Evolutionary conservation across 2,888 invertebrate genomes (phyloP).

Genomic region (Myopa tessellatipennis): DNA sequence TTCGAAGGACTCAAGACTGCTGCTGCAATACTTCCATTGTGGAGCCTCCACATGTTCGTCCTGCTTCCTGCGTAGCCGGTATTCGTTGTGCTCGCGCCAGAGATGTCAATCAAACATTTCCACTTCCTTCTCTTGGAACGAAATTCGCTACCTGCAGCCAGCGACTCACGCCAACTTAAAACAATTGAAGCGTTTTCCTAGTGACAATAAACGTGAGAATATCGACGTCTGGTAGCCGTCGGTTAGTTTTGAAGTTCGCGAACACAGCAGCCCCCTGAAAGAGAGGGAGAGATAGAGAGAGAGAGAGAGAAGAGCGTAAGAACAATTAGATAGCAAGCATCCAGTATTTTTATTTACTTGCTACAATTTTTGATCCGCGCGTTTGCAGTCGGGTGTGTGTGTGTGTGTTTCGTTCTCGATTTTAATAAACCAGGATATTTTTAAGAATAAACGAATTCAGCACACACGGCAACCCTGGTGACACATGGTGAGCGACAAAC

Average conservation of each 20-base stretch:
- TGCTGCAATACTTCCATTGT: constrained; percentile 16
- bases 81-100: constrained; percentile 12
- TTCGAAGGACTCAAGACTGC: constrained; percentile 1
- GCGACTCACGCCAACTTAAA: constrained; percentile 4
- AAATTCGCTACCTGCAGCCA: not conserved
- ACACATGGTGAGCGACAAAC: not conserved
- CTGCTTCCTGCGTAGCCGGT: constrained; percentile 1
- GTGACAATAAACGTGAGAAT: not conserved
- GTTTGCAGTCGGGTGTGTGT: not conserved
- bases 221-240: not conserved
- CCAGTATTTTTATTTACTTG: too few species aligned
- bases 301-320: too few species aligned
- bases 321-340: too few species aligned
- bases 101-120: constrained; percentile 19
- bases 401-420: too few species aligned
- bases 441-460: too few species aligned
- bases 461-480: too few species aligned
- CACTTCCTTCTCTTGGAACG: not conserved
- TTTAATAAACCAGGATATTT: too few species aligned
- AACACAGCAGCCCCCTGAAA: not conserved
- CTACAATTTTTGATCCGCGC: too few species aligned
- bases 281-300: not conserved
- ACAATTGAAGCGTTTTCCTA: too few species aligned
- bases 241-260: too few species aligned
- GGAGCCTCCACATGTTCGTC: not conserved